phyloP scores from a whole-genome alignment of 2,797 vertebrate genomes.

The Hafferia zeledoni region DNA sequence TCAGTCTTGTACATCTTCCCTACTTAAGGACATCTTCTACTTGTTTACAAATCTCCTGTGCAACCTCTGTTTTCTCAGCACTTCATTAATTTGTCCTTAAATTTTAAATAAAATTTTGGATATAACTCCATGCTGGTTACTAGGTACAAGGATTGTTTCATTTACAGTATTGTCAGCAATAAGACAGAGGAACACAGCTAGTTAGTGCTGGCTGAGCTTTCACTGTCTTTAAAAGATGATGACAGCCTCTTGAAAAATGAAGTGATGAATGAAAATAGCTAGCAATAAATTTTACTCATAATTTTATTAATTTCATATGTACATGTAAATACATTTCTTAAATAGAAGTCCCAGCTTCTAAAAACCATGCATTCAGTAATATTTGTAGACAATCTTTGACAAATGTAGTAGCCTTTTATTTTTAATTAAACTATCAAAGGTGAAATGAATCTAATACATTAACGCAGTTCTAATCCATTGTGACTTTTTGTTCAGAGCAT shows the following conservation, averaged over 20 bases:
- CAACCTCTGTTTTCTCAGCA: not conserved
- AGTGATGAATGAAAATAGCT: not conserved
- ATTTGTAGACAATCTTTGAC: not conserved
- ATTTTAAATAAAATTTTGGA: not conserved
- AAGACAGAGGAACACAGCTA: not conserved
- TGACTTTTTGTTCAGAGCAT: not conserved
- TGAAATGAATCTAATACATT: not conserved
- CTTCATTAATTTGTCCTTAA: not conserved
- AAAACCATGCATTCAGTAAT: not conserved
- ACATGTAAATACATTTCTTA: not conserved
- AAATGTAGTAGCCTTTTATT: not conserved
- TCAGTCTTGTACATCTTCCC: not conserved
- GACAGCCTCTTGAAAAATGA: not conserved
- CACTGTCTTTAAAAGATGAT: not conserved
- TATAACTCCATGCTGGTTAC: not conserved
- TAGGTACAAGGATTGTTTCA: not conserved
- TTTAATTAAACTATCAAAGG: not conserved
- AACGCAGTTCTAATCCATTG: not conserved
- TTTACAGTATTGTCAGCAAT: not conserved
- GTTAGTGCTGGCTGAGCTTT: accelerated
- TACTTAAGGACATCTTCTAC: not conserved
- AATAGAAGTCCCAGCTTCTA: not conserved
- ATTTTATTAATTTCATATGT: not conserved
- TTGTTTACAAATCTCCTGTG: not conserved
- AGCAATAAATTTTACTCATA: not conserved